A percentile compares a stretch with the other conserved stretches of the same genome.
Evolutionary conservation across 2,113 vertebrate species (phyloP).

Genomic region (Grammomys dolichurus): DNA sequence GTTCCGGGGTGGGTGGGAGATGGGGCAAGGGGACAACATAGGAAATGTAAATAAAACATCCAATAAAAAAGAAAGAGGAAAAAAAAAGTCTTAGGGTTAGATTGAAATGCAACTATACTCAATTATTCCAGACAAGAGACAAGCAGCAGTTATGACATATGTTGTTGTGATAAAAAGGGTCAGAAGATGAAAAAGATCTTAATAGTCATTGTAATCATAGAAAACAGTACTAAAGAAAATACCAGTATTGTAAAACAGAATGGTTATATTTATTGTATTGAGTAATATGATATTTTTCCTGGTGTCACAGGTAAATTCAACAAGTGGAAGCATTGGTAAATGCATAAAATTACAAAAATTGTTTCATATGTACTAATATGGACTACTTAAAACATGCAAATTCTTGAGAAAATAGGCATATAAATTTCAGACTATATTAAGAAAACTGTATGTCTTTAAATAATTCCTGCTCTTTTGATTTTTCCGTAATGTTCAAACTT

Average conservation of each 20-base stretch:
- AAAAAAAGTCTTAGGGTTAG: background rate
- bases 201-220: background rate
- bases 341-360: background rate
- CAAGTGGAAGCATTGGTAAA: background rate
- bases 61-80: too few species aligned
- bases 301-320: slow-evolving; percentile 34
- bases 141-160: background rate
- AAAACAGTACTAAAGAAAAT: background rate
- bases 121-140: background rate
- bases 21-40: too few species aligned
- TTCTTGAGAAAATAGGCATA: background rate
- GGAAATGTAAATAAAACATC: too few species aligned
- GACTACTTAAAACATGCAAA: background rate
- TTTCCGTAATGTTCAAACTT: slow-evolving; percentile 23
- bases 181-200: background rate
- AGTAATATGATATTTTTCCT: background rate
- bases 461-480: background rate
- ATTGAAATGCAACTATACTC: background rate
- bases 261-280: background rate
- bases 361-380: background rate
- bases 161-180: fast-evolving
- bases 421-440: background rate
- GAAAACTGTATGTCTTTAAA: background rate
- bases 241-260: background rate
- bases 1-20: too few species aligned